These are phyloP conservation scores for Orchesellides sinensis DNA, from an alignment of 2,888 invertebrate species.

Conservation along the genomic window DNA sequence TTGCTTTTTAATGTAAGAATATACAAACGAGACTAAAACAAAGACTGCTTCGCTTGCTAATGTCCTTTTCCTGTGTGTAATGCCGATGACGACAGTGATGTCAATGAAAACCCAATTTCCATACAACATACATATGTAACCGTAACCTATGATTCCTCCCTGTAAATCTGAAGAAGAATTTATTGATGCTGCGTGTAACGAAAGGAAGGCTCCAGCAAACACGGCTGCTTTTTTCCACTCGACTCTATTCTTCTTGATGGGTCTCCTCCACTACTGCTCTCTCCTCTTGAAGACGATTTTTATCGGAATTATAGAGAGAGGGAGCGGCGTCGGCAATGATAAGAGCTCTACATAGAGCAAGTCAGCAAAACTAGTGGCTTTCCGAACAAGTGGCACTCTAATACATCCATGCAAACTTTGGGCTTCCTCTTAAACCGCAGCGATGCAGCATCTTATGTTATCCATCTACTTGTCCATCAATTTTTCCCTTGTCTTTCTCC, in stretches of 20 bases:
- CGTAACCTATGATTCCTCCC: no score
- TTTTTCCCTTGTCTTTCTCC: background rate
- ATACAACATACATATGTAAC: no score
- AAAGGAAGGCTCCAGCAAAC: constrained; percentile 35
- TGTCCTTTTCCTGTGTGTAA: no score
- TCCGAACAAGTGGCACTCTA: constrained; percentile 35
- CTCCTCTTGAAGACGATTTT: constrained; percentile 30
- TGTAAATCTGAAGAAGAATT: constrained; percentile 8
- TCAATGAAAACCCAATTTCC: no score
- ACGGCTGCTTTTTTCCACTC: constrained; percentile 24
- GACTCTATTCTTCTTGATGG: constrained; percentile 40
- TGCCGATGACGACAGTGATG: no score
- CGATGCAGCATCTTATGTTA: constrained; percentile 10
- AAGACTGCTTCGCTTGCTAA: no score
- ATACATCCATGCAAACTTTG: background rate
- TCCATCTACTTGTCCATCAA: constrained; percentile 16
- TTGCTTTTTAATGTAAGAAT: no score
- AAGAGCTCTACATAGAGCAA: background rate
- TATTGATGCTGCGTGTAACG: no score
- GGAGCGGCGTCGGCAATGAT: constrained; percentile 24
- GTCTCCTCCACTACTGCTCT: constrained; percentile 11
- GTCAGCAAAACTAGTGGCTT: constrained; percentile 19
- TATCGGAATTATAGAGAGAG: no score
- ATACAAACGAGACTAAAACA: no score
- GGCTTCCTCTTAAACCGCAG: constrained; percentile 12